These are phyloP conservation scores for Hyla sarda DNA, from an alignment of 2,113 vertebrate genomes.

Conservation along the genomic window DNA sequence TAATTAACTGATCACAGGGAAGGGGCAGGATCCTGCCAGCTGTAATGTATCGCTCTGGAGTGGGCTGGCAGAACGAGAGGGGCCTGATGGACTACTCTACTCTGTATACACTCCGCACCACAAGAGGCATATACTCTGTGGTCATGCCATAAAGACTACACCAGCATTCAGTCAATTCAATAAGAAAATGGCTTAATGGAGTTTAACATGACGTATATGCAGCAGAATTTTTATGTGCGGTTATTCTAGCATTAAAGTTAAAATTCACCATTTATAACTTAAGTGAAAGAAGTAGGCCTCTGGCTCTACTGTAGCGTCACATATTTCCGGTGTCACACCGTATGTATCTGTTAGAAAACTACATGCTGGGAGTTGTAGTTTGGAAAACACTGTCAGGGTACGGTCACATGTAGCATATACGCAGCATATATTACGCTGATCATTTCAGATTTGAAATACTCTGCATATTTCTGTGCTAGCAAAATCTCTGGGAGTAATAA, in stretches of 20 bases:
- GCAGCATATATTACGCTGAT: no score
- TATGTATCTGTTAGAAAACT: no score
- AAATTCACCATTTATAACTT: not conserved
- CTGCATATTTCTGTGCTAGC: no score
- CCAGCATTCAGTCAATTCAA: no score
- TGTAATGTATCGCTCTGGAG: slow-evolving; percentile 59
- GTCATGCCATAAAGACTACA: not conserved
- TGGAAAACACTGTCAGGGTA: no score
- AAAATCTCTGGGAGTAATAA: no score
- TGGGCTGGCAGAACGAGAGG: slow-evolving; percentile 30
- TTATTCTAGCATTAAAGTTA: not conserved
- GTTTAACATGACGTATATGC: not conserved
- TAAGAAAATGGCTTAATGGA: not conserved
- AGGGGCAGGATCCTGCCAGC: slow-evolving; percentile 69
- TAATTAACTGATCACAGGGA: slow-evolving; percentile 72
- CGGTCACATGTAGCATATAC: no score
- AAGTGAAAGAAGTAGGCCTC: not conserved
- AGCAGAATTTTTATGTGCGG: not conserved
- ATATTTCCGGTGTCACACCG: no score
- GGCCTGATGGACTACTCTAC: slow-evolving; percentile 7
- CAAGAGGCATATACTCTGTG: not conserved
- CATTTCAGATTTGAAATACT: no score
- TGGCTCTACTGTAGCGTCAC: not conserved
- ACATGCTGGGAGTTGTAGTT: no score
- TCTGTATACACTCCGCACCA: not conserved